Evolutionary conservation across 1,140 invertebrate genomes (phyloP), one percentile per base, ranked within the genome.

Genomic region (Zaprionus tsacasi): DNA sequence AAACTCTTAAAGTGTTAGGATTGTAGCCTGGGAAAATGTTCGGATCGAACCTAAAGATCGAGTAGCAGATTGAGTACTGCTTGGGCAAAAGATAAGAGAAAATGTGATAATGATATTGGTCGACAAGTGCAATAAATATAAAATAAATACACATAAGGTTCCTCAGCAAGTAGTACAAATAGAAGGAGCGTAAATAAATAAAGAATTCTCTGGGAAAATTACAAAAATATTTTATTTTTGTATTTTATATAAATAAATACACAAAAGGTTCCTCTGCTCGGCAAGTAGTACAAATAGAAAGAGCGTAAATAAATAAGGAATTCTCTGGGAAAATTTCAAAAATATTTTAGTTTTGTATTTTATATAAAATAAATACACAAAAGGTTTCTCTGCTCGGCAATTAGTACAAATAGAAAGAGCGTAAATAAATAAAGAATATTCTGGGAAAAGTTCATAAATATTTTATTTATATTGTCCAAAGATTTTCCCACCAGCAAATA

Each of bases 21-120:
- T 40, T 36, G 36, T 45, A 56, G 66, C 71, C 71, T 74, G 71
- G 71, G 71, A 74, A 74, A 74, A 73, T 40, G 59, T 45, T 40
- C 54, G 30, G 65, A 52, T 45, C 35, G 15, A 40, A 15, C 15
- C 66, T 57, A 57, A 57, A 65, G 36, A 33, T 59, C 17, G 21
- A 21, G 21, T 35, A 43, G 7, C 3, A 3, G 40, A n/a, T 61
- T 54, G 36, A 25, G 69, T 13, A 12, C 66, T 71, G 65, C 30
- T 33, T 57, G 50, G 17, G 43, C 33, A 40, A 21, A 27, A 57
- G 64, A 50, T 45, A 45, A 45, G 40, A 1, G 2, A 15, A 8
- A 15, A 43, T 48, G 48, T 45, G 17, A 25, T 58, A 12, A 4
- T 1, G n/a, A 27, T 56, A 36, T 10, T 56, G 15, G 17, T 27